A percentile compares a stretch with the other conserved stretches of the same genome.
phyloP scores from a whole-genome alignment of 2,113 vertebrate species.

The Uria lomvia region DNA sequence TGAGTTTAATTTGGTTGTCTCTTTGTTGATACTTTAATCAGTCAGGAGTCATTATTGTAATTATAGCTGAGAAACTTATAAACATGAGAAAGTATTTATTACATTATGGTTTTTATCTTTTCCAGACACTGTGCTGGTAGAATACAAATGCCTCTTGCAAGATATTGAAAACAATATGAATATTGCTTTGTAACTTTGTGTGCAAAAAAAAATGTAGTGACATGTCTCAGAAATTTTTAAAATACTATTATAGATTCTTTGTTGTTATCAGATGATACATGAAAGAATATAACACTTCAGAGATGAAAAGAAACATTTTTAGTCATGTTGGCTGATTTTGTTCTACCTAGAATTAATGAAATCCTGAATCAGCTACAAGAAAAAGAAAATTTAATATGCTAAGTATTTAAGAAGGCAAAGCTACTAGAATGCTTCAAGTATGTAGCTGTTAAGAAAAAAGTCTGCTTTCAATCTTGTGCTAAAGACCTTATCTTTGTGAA shows the following conservation, averaged over 20 bases:
- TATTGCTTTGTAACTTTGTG: not conserved
- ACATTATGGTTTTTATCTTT: constrained; percentile 6
- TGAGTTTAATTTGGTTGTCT: not conserved
- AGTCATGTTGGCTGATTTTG: not conserved
- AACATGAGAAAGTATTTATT: constrained; percentile 32
- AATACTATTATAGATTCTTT: not conserved
- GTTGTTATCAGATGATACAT: not conserved
- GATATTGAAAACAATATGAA: not conserved
- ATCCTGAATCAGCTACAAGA: not conserved
- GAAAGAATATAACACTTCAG: not conserved
- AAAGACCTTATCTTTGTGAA: not conserved
- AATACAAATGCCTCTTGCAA: not conserved
- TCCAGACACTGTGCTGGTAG: not conserved
- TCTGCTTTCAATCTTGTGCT: not conserved
- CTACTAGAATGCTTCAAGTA: not conserved
- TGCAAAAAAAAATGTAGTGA: not conserved
- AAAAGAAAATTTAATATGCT: not conserved
- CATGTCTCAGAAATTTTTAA: not conserved
- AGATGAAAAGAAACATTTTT: not conserved
- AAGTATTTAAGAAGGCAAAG: not conserved
- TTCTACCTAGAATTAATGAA: not conserved
- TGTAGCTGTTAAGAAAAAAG: not conserved
- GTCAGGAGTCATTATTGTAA: constrained; percentile 12
- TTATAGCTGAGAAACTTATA: constrained; percentile 6
- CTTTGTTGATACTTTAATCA: constrained; percentile 6